These are phyloP conservation scores for Hirudo medicinalis DNA, from an alignment of 1,140 invertebrate genomes.

Conservation along the genomic window DNA sequence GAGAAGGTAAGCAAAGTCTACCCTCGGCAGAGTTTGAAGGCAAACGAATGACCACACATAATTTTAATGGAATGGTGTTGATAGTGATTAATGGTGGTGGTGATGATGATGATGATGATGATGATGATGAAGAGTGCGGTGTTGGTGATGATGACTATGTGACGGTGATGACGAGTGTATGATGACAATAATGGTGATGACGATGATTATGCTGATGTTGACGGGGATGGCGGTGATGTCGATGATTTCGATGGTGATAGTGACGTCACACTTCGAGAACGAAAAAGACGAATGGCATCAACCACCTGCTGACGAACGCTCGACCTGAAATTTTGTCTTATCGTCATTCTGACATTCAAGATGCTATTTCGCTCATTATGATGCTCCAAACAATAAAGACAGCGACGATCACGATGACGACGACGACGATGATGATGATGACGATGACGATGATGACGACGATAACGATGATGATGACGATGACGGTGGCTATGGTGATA, in stretches of 20 bases:
- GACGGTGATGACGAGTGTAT: too few relatives aligned
- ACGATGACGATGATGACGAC: not conserved
- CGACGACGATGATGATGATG: slow-evolving; percentile 4
- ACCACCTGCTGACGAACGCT: not conserved
- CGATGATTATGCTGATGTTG: too few relatives aligned
- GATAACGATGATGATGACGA: not conserved
- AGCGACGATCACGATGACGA: not conserved
- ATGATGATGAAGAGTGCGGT: too few relatives aligned
- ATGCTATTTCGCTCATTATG: not conserved
- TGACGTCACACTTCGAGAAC: not conserved
- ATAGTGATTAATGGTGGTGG: too few relatives aligned
- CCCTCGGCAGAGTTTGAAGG: too few relatives aligned
- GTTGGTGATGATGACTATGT: too few relatives aligned
- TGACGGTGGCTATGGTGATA: not conserved
- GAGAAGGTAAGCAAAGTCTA: too few relatives aligned
- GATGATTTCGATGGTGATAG: not conserved
- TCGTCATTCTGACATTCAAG: not conserved
- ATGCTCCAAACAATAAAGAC: not conserved
- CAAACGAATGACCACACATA: too few relatives aligned
- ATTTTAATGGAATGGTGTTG: too few relatives aligned
- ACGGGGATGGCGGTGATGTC: not conserved
- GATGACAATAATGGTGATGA: too few relatives aligned
- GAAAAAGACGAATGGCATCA: not conserved
- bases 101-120: too few relatives aligned
- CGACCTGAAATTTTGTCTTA: not conserved